Evolutionary conservation across 2,113 vertebrate genomes (phyloP), one percentile per base, ranked within the genome.

Genomic region (Pyxicephalus adspersus): DNA sequence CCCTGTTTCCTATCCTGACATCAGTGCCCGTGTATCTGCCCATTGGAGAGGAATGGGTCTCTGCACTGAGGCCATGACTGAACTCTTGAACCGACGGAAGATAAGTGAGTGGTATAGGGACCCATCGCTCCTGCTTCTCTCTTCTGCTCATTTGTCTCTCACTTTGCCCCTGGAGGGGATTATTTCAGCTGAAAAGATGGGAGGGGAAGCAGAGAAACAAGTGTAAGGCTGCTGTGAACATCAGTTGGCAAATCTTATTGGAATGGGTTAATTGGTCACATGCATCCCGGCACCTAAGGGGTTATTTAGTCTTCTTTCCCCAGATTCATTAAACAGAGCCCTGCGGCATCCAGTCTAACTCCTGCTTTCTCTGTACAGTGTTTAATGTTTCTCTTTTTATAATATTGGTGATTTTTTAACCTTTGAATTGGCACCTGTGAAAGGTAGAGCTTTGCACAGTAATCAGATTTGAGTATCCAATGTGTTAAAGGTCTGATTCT

Each of bases 81-180:
- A 82, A 82, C 80, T 82, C 80, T 82, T 82, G 80, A 82, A 82
- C 80, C 80, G 80, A 82, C 28, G 54, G 61, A 82, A 82, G 80
- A 82, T 82, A 82, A 82, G 80, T 75, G 70, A 82, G 80, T 82
- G 80, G 80, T 58, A 82, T 23, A 82, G 80, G 80, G 80, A 82
- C 80, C 70, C 70, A 82, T 82, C 61, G 72, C 60, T 82, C 70
- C 80, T 82, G 71, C 80, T 82, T 75, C 79, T 74, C 65, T 81
- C 70, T 72, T 29, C 15, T 73, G 70, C 58, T 74, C 79, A 74
- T 81, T 74, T 81, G 50, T 73, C 61, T 81, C 45, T 34, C 52
- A 64, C 80, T 75, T 73, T 82, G 61, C 60, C 80, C 80, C 80
- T 54, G 61, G 80, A 73, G 70, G 80, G 61, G 80, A 64, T 82